Conservation (phyloP, 2,888 invertebrate species). For the Diarsia mendica region DNA sequence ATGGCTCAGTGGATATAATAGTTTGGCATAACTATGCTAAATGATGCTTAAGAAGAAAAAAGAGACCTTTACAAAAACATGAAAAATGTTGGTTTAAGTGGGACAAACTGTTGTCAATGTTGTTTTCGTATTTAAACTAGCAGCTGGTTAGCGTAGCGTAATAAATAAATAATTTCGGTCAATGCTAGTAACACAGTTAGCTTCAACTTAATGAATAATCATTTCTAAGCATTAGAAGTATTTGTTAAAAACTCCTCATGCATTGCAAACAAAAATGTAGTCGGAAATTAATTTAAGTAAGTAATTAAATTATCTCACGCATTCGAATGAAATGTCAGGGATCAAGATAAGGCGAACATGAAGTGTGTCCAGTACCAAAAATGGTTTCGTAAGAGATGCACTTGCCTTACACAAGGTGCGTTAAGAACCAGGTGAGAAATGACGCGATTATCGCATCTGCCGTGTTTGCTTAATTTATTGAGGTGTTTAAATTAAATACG, state of each 20-base stretch:
- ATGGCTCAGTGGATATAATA: constrained; percentile 42
- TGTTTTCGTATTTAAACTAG: not conserved
- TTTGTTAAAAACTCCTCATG: not conserved
- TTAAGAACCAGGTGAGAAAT: constrained; percentile 75
- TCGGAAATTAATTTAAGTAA: constrained; percentile 37
- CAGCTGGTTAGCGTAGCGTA: not conserved
- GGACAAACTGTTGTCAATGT: constrained; percentile 2
- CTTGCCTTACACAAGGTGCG: constrained; percentile 77
- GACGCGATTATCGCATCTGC: constrained; percentile 75
- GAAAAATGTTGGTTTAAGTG: not conserved
- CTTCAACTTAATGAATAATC: constrained; percentile 4
- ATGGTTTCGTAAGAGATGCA: constrained; percentile 71
- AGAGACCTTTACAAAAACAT: constrained; percentile 27
- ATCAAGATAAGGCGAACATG: constrained; percentile 75
- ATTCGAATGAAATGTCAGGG: constrained; percentile 70
- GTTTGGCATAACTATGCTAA: constrained; percentile 55
- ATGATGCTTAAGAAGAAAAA: constrained; percentile 34
- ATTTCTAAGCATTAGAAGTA: constrained; percentile 2
- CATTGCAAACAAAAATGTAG: constrained; percentile 17
- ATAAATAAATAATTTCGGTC: constrained; percentile 12
- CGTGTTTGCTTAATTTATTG: constrained; percentile 62
- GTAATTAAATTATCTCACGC: constrained; percentile 52
- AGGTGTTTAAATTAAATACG: constrained; percentile 40
- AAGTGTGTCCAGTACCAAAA: constrained; percentile 76
- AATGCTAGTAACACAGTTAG: constrained; percentile 1